Percentiles rank a stretch among this genome's conserved stretches.
phyloP scores from a whole-genome alignment of 2,888 invertebrate genomes.

The Ectemnius cavifrons region DNA sequence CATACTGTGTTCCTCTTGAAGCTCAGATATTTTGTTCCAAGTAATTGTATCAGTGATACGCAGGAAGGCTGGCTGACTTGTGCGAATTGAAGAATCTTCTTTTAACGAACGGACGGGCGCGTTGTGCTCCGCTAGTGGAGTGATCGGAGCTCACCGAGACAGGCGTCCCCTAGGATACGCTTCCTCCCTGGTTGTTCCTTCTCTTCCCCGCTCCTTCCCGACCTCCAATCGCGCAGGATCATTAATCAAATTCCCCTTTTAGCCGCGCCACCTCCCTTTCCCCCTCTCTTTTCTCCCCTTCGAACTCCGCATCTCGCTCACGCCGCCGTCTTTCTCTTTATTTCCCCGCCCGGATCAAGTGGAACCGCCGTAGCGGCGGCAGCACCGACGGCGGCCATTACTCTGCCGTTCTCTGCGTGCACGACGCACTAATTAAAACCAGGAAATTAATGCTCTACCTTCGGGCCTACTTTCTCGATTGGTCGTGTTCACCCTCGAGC shows the following conservation, averaged over 20 bases:
- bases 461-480: constrained; percentile 53
- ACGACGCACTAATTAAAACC: constrained; percentile 76
- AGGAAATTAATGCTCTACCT: constrained; percentile 75
- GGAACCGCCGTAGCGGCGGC: no score
- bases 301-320: neutral
- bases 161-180: constrained; percentile 72
- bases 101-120: no score
- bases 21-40: no score
- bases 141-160: constrained; percentile 64
- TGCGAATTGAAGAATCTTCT: constrained; percentile 3
- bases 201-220: constrained; percentile 30
- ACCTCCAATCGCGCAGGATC: constrained; percentile 70
- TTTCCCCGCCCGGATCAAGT: no score
- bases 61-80: no score
- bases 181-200: constrained; percentile 31
- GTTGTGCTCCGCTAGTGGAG: constrained; percentile 45
- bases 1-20: no score
- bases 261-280: constrained; percentile 57
- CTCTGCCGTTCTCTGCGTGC: constrained; percentile 68
- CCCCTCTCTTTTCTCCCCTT: constrained; percentile 45
- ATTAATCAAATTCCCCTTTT: constrained; percentile 76
- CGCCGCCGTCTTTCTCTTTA: no score
- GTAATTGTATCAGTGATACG: no score
- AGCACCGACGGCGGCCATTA: constrained; percentile 68
- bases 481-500: constrained; percentile 33